Evolutionary conservation across 2,888 invertebrate genomes (phyloP).

Genomic region (Cactoblastis cactorum): DNA sequence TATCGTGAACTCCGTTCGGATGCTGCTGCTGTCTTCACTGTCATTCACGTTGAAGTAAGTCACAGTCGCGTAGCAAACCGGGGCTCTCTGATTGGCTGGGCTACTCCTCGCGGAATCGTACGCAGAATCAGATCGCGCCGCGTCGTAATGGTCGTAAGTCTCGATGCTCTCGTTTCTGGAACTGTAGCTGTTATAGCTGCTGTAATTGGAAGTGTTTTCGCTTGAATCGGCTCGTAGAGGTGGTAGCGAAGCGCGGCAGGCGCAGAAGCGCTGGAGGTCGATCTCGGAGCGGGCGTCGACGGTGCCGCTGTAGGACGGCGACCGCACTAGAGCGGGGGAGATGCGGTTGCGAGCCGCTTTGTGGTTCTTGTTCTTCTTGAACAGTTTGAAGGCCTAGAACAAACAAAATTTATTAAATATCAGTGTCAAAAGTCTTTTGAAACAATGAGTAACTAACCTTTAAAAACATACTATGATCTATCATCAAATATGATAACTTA

Average conservation of each 20-base stretch:
- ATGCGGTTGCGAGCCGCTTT: slow-evolving; percentile 59
- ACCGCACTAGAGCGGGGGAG: slow-evolving; percentile 56
- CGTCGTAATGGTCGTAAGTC: slow-evolving; percentile 43
- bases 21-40: slow-evolving; percentile 69
- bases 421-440: neutral
- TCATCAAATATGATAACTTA: too few relatives aligned
- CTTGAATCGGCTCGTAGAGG: slow-evolving; percentile 46
- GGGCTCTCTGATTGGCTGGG: slow-evolving; percentile 42
- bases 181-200: slow-evolving; percentile 60
- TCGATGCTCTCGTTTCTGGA: slow-evolving; percentile 54
- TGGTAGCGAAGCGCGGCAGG: slow-evolving; percentile 57
- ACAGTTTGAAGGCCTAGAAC: slow-evolving; percentile 70
- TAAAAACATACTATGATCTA: too few relatives aligned
- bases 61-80: slow-evolving; percentile 64
- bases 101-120: slow-evolving; percentile 66
- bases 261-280: slow-evolving; percentile 60
- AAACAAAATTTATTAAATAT: slow-evolving; percentile 21
- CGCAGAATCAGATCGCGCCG: slow-evolving; percentile 59
- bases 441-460: neutral
- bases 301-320: slow-evolving; percentile 64
- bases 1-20: slow-evolving; percentile 66
- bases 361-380: slow-evolving; percentile 58
- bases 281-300: slow-evolving; percentile 67
- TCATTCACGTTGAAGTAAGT: slow-evolving; percentile 70
- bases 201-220: slow-evolving; percentile 53